Conservation (phyloP, 1,140 invertebrate species). For the Phthorimaea operculella region DNA sequence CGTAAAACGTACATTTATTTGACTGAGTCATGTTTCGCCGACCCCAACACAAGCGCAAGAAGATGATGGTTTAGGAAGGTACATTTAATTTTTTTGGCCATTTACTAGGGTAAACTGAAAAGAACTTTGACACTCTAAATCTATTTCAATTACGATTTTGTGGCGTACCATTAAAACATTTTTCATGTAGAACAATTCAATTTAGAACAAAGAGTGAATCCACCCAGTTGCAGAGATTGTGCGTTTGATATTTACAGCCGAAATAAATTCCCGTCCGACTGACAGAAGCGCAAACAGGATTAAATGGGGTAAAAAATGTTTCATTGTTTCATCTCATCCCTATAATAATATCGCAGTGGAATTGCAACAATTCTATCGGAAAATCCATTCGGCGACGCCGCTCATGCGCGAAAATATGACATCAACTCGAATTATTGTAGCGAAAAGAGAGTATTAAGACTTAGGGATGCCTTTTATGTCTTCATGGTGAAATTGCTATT, state of each 20-base stretch:
- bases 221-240: too few species aligned
- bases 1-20: too few species aligned
- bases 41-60: too few species aligned
- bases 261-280: conserved; percentile 20
- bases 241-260: not conserved
- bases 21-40: too few species aligned
- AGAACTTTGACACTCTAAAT: too few species aligned
- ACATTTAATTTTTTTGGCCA: too few species aligned
- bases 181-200: too few species aligned
- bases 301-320: conserved; percentile 23
- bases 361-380: conserved; percentile 45
- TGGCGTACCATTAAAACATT: too few species aligned
- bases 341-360: conserved; percentile 10
- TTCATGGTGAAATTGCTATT: conserved; percentile 7
- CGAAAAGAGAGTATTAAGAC: conserved; percentile 19
- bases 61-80: too few species aligned
- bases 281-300: conserved; percentile 19
- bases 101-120: too few species aligned
- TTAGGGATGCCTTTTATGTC: conserved; percentile 31
- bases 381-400: conserved; percentile 45
- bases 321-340: conserved; percentile 18
- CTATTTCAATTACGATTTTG: too few species aligned
- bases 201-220: too few species aligned
- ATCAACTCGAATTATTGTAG: conserved; percentile 53
- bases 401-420: conserved; percentile 53